phyloP scores from a whole-genome alignment of 1,140 invertebrate species.

The Heliconius nattereri region DNA sequence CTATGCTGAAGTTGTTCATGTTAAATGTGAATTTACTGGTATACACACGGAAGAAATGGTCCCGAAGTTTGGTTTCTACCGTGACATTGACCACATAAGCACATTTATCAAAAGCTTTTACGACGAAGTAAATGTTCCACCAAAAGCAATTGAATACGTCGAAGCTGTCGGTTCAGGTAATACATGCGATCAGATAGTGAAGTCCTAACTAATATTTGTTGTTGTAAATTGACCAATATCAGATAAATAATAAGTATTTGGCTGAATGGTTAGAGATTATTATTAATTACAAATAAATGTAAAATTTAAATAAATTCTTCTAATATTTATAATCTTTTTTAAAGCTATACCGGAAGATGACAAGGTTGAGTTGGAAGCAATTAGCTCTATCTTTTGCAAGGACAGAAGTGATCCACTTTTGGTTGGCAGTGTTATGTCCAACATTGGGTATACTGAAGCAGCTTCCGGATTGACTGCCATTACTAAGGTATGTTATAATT shows the following conservation, averaged over 20 bases:
- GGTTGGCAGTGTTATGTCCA: constrained; percentile 88
- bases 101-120: constrained; percentile 84
- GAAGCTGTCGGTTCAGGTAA: constrained; percentile 87
- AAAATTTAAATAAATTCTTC: neutral
- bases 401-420: constrained; percentile 81
- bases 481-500: constrained; percentile 76
- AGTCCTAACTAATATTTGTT: no score
- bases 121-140: constrained; percentile 83
- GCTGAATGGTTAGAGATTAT: no score
- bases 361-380: constrained; percentile 57
- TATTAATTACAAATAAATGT: no score
- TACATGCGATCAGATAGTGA: no score
- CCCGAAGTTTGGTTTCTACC: constrained; percentile 79
- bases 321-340: constrained; percentile 9
- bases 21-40: constrained; percentile 81
- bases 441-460: constrained; percentile 87
- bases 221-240: no score
- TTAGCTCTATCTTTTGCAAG: constrained; percentile 63
- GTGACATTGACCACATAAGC: constrained; percentile 77
- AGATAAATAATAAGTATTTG: no score
- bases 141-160: constrained; percentile 85
- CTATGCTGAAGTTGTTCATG: constrained; percentile 85
- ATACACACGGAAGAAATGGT: constrained; percentile 37
- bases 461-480: constrained; percentile 83
- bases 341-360: constrained; percentile 77